Conservation (phyloP, 2,113 vertebrate genomes). For the Narcine bancroftii region DNA sequence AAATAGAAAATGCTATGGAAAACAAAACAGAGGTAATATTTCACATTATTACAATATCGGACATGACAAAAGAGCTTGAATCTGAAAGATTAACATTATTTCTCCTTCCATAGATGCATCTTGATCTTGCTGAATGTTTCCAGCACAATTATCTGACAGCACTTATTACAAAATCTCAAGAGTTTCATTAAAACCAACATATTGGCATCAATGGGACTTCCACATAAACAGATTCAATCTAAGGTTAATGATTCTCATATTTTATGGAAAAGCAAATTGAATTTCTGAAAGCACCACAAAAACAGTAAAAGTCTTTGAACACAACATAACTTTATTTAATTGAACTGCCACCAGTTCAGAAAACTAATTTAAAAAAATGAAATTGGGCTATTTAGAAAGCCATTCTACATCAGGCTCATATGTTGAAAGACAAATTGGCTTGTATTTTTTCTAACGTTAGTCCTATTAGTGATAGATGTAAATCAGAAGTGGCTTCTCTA, state of each 20-base stretch:
- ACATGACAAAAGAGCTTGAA: too few species aligned
- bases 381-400: not conserved
- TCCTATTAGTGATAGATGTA: too few species aligned
- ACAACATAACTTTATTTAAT: not conserved
- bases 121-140: too few species aligned
- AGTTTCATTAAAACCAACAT: not conserved
- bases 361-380: not conserved
- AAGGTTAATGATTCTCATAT: not conserved
- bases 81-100: too few species aligned
- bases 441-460: too few species aligned
- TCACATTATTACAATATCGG: too few species aligned
- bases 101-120: too few species aligned
- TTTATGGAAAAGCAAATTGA: not conserved
- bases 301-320: not conserved
- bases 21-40: too few species aligned
- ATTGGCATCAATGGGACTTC: not conserved
- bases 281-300: not conserved
- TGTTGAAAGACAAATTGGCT: too few species aligned
- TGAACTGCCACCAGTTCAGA: not conserved
- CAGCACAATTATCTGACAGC: not conserved
- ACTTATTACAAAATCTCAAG: not conserved
- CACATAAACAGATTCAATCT: not conserved
- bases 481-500: too few species aligned
- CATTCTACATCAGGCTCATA: too few species aligned
- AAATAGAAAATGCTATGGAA: too few species aligned